Base-by-base conservation (phyloP, 1,140 invertebrate genomes). In the Cryptotermes secundus region DNA sequence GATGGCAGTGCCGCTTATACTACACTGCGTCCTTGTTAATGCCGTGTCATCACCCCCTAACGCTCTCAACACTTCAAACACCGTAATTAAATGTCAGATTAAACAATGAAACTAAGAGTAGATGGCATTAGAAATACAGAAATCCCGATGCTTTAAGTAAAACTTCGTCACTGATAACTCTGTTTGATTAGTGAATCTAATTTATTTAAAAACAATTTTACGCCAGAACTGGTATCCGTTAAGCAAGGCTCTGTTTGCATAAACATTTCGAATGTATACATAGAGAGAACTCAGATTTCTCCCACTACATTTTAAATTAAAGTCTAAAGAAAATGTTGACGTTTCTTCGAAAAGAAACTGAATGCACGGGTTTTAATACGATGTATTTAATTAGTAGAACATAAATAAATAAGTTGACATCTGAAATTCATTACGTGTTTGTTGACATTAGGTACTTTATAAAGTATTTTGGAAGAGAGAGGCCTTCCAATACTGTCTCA, bases 191-290 rank as follows among this genome's bases (percentile, higher is more conserved):
- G n/a, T n/a, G n/a, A n/a, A n/a, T n/a, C 2, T 26, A 65, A 65
- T 31, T 65, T 65, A n/a, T n/a, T 65, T n/a, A n/a, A n/a, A 65
- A 65, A 65, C 59, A 65, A 65, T n/a, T 65, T 65, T n/a, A 65
- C 26, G 3, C 59, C 12, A n/a, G 1, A 65, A 65, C 26, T 65
- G 2, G 6, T 65, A n/a, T 12, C 59, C 22, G 12, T 65, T 65
- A 65, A 65, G n/a, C 6, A n/a, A 12, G n/a, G 12, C 3, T n/a
- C 24, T 31, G 16, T 59, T 59, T 59, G 16, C 3, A 26, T n/a
- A 65, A 65, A 65, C 59, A n/a, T 65, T 65, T 65, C n/a, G 12
- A 65, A 31, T 65, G 22, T 3, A n/a, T n/a, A 31, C 24, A n/a
- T 65, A 59, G 19, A 59, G 6, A 65, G 2, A n/a, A 26, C 53